Percentiles rank a stretch among this genome's conserved stretches.
Evolutionary conservation across 1,140 invertebrate species (phyloP).

Genomic region (Meloidogyne hapla): DNA sequence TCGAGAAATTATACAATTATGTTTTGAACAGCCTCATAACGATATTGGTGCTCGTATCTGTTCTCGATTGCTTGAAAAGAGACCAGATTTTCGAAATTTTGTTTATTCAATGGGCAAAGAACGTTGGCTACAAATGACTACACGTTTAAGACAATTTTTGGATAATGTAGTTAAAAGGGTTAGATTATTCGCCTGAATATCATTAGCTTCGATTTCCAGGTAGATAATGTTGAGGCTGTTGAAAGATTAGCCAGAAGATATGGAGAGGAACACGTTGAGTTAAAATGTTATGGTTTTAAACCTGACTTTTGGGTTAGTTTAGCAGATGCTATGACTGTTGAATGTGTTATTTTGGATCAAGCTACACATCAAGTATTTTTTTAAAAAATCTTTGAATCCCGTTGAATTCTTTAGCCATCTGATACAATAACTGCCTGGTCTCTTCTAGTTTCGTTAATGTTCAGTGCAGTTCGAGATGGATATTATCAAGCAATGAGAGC

Average conservation of each 20-base stretch:
- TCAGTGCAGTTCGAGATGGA: conserved; percentile 56
- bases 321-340: conserved; percentile 58
- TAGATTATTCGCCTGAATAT: conserved; percentile 27
- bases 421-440: conserved; percentile 60
- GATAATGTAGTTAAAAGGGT: conserved; percentile 58
- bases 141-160: conserved; percentile 50
- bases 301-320: conserved; percentile 60
- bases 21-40: conserved; percentile 59
- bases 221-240: conserved; percentile 55
- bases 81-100: conserved; percentile 54
- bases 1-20: conserved; percentile 55
- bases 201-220: conserved; percentile 38
- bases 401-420: conserved; percentile 50
- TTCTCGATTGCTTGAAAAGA: conserved; percentile 54
- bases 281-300: conserved; percentile 58
- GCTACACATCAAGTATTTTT: conserved; percentile 54
- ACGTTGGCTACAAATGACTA: conserved; percentile 49
- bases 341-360: conserved; percentile 56
- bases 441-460: conserved; percentile 58
- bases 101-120: conserved; percentile 54
- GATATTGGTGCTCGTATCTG: conserved; percentile 54
- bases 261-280: conserved; percentile 56
- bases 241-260: conserved; percentile 44
- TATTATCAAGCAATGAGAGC: conserved; percentile 53
- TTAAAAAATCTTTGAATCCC: background rate